Base-by-base conservation (phyloP, 2,888 invertebrate species). In the Eupithecia centaureata region DNA sequence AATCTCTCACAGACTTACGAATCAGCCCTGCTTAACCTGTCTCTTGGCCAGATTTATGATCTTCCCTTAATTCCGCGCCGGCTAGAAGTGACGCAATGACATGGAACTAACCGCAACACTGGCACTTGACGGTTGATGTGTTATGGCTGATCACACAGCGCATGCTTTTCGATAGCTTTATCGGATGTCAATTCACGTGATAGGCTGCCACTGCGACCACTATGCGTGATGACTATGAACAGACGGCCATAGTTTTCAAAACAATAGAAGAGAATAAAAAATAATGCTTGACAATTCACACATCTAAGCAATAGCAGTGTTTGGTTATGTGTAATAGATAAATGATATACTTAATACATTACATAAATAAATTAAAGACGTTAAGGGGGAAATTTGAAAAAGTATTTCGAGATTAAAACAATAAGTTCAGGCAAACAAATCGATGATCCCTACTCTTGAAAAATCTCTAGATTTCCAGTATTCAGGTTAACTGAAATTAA, bases 101-200 rank as follows among this genome's bases (percentile, higher is more conserved):
- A 63, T 61, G 60, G 57, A 61, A 66, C 27, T 66, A 66, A 61
- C 63, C 63, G 57, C 56, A 57, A 61, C 56, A 60, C 58, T 63
- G 61, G 64, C 58, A 65, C 22, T 61, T 59, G 58, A 64, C 58
- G 47, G 33, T 58, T 32, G 56, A 54, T 58, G 35, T 62, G 35
- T 52, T 54, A 58, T 54, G 60, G 65, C 27, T 63, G 65, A 69
- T 69, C 51, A 60, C 57, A 65, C 59, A 69, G 71, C 62, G 52
- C 57, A 56, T 71, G 68, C 70, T 68, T 58, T 67, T 33, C 12
- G 61, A 54, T 68, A 61, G 61, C 68, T 64, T 57, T 61, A 61
- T 61, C 42, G 58, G 52, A 62, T 62, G 38, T 32, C 25, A 61
- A 13, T 30, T 61, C 30, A 58, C 33, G 18, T 61, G 35, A 61